These are phyloP conservation scores for Drosophila meridionalis DNA, from an alignment of 2,888 invertebrate genomes.

Conservation along the genomic window DNA sequence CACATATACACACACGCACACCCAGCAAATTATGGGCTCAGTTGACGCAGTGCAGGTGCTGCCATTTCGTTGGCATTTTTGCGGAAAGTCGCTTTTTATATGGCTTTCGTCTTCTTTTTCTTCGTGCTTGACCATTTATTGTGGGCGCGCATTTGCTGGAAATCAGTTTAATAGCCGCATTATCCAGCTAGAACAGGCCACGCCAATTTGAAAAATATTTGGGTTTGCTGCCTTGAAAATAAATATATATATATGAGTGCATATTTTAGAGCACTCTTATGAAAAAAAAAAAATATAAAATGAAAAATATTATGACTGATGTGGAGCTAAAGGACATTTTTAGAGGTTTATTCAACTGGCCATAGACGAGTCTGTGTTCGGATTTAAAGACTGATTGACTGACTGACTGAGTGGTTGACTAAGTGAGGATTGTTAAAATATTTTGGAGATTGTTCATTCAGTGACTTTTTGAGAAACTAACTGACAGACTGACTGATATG, in stretches of 20 bases:
- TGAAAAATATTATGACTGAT: background rate
- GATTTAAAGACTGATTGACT: background rate
- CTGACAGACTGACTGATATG: background rate
- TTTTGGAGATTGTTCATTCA: too few relatives aligned
- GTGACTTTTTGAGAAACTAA: too few relatives aligned
- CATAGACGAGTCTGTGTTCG: background rate
- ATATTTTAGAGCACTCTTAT: background rate
- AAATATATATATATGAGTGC: background rate
- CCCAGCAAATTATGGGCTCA: slow-evolving; percentile 49
- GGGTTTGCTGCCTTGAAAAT: background rate
- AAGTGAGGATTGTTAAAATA: too few relatives aligned
- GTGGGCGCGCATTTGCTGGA: slow-evolving; percentile 11
- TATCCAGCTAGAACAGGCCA: slow-evolving; percentile 1
- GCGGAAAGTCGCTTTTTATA: slow-evolving; percentile 41
- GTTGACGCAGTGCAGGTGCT: slow-evolving; percentile 70
- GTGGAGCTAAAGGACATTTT: background rate
- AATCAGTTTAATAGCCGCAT: slow-evolving; percentile 27
- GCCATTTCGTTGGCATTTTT: slow-evolving; percentile 48
- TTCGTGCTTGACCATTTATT: slow-evolving; percentile 20
- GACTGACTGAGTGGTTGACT: background rate
- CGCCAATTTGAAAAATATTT: slow-evolving; percentile 17
- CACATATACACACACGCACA: slow-evolving; percentile 36
- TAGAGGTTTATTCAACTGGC: background rate
- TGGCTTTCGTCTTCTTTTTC: slow-evolving; percentile 8
- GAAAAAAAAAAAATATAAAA: background rate